phyloP scores from a whole-genome alignment of 2,797 vertebrate species.

The Sebastes baramenuke region DNA sequence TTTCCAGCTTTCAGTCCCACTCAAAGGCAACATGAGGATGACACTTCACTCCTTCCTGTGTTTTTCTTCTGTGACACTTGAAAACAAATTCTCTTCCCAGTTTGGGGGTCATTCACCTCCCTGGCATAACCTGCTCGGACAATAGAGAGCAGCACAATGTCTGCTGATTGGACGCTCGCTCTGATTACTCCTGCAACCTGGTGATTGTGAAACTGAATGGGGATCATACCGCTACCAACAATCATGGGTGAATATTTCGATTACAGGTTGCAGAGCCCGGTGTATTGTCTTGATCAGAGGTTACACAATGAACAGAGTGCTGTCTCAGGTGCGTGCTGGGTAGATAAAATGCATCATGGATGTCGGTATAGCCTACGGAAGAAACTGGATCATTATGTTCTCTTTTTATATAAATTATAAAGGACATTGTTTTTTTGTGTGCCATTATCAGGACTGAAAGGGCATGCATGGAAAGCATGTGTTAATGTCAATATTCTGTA shows the following conservation, averaged over 20 bases:
- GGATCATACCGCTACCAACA: slow-evolving; percentile 14
- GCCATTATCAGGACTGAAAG: neutral
- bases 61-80: slow-evolving; percentile 21
- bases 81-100: slow-evolving; percentile 18
- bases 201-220: slow-evolving; percentile 48
- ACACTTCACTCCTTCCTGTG: slow-evolving; percentile 15
- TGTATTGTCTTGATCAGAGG: slow-evolving; percentile 21
- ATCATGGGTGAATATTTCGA: slow-evolving; percentile 50
- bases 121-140: slow-evolving; percentile 16
- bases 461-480: neutral
- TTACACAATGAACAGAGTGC: slow-evolving; percentile 1
- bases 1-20: neutral
- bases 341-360: neutral
- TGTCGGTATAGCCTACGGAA: too few species aligned
- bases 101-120: slow-evolving; percentile 43
- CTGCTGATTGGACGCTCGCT: slow-evolving; percentile 55
- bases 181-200: slow-evolving; percentile 56
- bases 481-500: rapidly evolving
- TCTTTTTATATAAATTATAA: neutral
- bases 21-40: neutral
- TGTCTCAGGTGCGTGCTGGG: neutral
- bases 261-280: slow-evolving; percentile 31
- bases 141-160: slow-evolving; percentile 58
- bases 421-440: neutral
- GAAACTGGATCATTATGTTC: neutral